Conservation (phyloP, 2,888 invertebrate genomes). For the Leuctra nigra region DNA sequence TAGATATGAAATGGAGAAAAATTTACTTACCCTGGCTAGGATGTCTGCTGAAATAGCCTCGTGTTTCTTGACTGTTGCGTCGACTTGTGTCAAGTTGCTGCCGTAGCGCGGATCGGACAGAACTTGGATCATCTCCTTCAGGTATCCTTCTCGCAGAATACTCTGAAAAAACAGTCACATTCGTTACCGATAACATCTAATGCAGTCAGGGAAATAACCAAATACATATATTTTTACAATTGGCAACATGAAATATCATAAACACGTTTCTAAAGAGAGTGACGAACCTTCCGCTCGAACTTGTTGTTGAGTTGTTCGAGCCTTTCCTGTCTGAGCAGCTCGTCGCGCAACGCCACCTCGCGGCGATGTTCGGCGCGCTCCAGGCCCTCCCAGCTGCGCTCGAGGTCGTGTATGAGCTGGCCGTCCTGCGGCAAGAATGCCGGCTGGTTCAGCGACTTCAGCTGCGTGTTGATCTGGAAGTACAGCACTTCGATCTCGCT, state of each 20-base stretch:
- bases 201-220: too few species aligned
- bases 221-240: not conserved
- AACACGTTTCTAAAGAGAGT: not conserved
- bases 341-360: slow-evolving; percentile 87
- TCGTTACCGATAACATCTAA: not conserved
- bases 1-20: too few species aligned
- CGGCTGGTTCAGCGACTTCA: slow-evolving; percentile 89
- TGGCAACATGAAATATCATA: not conserved
- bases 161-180: slow-evolving; percentile 47
- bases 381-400: slow-evolving; percentile 87
- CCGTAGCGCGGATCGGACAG: slow-evolving; percentile 88
- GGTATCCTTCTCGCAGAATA: slow-evolving; percentile 86
- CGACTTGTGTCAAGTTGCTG: slow-evolving; percentile 85
- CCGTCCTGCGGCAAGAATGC: slow-evolving; percentile 82
- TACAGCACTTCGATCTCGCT: slow-evolving; percentile 95
- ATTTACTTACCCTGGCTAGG: slow-evolving; percentile 64
- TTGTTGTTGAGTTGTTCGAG: slow-evolving; percentile 92
- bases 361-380: slow-evolving; percentile 92
- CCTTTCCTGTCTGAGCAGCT: slow-evolving; percentile 84
- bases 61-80: slow-evolving; percentile 96
- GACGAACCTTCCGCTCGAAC: slow-evolving; percentile 79
- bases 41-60: slow-evolving; percentile 98
- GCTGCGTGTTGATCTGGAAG: slow-evolving; percentile 93
- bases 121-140: slow-evolving; percentile 96
- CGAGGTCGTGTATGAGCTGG: slow-evolving; percentile 88